Conservation (phyloP, 2,113 vertebrate species). For the Columba janthina region DNA sequence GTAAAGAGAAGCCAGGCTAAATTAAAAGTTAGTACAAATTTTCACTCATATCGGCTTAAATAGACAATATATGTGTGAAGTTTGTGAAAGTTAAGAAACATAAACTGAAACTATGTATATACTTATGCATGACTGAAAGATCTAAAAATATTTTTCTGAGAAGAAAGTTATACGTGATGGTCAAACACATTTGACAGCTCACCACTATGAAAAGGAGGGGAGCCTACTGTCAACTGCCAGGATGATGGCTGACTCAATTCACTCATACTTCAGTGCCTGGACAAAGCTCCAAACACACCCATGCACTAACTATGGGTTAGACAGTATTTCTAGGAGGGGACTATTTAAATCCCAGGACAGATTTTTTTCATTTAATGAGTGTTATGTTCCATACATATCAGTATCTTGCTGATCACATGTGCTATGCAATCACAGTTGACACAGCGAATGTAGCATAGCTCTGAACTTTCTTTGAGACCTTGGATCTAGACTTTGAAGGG, state of each 20-base stretch:
- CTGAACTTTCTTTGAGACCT: not conserved
- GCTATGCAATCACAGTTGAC: not conserved
- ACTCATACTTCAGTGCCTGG: not conserved
- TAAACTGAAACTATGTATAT: not conserved
- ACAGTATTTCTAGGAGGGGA: not conserved
- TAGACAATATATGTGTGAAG: accelerated
- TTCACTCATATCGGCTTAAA: not conserved
- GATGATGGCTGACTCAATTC: not conserved
- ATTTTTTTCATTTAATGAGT: not conserved
- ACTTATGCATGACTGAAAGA: not conserved
- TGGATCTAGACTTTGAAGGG: not conserved
- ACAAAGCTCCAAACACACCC: not conserved
- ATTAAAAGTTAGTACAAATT: not conserved
- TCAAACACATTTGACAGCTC: not conserved
- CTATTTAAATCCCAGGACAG: not conserved
- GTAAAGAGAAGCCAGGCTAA: not conserved
- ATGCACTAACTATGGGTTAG: not conserved
- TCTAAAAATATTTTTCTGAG: not conserved
- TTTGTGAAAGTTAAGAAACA: not conserved
- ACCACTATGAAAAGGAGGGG: not conserved
- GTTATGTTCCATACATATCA: not conserved
- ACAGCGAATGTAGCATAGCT: not conserved
- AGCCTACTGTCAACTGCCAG: not conserved
- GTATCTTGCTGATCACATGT: not conserved
- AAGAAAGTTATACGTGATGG: not conserved